Evolutionary conservation across 2,888 invertebrate genomes (phyloP).

Genomic region (Andrena fulva): DNA sequence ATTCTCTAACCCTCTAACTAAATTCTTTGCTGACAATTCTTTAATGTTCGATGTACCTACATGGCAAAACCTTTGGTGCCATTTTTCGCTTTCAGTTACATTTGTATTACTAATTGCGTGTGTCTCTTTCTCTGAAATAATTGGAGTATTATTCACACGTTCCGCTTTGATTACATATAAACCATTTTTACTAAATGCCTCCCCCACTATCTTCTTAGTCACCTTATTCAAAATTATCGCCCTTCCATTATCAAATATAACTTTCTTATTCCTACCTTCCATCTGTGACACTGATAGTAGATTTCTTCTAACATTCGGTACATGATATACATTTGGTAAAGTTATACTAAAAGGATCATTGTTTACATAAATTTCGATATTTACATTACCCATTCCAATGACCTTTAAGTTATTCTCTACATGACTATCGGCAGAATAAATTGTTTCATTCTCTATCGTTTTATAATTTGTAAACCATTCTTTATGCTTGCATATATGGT

Average conservation of each 20-base stretch:
- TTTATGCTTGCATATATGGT: slow-evolving; percentile 46
- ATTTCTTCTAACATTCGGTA: slow-evolving; percentile 39
- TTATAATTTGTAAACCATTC: slow-evolving; percentile 32
- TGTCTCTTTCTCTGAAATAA: slow-evolving; percentile 19
- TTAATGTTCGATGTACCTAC: slow-evolving; percentile 1
- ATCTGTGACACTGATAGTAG: slow-evolving; percentile 39
- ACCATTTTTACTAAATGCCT: slow-evolving; percentile 14
- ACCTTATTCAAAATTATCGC: slow-evolving; percentile 9
- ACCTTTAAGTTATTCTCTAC: slow-evolving; percentile 10
- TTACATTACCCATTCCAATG: slow-evolving; percentile 21
- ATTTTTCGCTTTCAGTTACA: neutral
- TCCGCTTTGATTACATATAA: slow-evolving; percentile 17
- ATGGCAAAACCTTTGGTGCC: slow-evolving; percentile 15
- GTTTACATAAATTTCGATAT: slow-evolving; percentile 10
- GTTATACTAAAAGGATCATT: neutral
- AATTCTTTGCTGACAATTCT: neutral
- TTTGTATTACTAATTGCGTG: neutral
- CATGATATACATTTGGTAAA: slow-evolving; percentile 27
- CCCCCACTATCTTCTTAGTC: slow-evolving; percentile 17
- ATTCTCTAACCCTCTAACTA: slow-evolving; percentile 32
- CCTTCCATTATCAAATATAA: slow-evolving; percentile 30
- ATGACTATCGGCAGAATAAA: slow-evolving; percentile 25
- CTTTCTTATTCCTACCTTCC: slow-evolving; percentile 19
- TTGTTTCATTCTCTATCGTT: slow-evolving; percentile 19
- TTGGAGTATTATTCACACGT: slow-evolving; percentile 8